A percentile compares a stretch with the other conserved stretches of the same genome.
Conservation (phyloP, 2,113 vertebrate species). For the Leptodactylus fuscus region DNA sequence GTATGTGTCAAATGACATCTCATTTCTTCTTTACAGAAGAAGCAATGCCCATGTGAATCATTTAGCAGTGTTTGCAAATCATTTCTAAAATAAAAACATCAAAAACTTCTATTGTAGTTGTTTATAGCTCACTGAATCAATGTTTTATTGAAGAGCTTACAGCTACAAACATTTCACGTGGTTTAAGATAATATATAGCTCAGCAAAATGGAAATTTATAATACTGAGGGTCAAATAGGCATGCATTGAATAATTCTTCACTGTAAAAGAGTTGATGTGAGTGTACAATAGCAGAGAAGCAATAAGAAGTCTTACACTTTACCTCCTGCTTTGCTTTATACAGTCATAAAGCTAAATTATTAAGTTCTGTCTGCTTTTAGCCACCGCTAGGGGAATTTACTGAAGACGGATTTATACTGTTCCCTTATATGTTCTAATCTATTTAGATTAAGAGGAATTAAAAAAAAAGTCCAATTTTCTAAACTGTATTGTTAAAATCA, state of each 20-base stretch:
- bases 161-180: conserved; percentile 12
- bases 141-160: conserved; percentile 20
- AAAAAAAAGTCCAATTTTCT: too few relatives aligned
- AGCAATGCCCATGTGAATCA: conserved; percentile 9
- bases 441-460: too few relatives aligned
- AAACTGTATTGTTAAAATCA: too few relatives aligned
- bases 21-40: not conserved
- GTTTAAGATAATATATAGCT: conserved; percentile 17
- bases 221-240: not conserved
- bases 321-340: not conserved
- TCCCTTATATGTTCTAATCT: too few relatives aligned
- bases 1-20: conserved; percentile 17
- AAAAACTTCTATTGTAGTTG: conserved; percentile 22
- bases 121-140: conserved; percentile 6
- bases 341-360: not conserved
- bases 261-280: not conserved
- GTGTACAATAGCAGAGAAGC: not conserved
- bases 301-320: not conserved
- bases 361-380: not conserved
- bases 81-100: conserved; percentile 23
- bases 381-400: too few relatives aligned
- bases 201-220: conserved; percentile 8
- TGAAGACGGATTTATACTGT: too few relatives aligned
- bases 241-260: conserved; percentile 14
- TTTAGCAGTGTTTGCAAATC: not conserved